Conservation (phyloP, 2,113 vertebrate genomes). For the Oreochromis spilurus region DNA sequence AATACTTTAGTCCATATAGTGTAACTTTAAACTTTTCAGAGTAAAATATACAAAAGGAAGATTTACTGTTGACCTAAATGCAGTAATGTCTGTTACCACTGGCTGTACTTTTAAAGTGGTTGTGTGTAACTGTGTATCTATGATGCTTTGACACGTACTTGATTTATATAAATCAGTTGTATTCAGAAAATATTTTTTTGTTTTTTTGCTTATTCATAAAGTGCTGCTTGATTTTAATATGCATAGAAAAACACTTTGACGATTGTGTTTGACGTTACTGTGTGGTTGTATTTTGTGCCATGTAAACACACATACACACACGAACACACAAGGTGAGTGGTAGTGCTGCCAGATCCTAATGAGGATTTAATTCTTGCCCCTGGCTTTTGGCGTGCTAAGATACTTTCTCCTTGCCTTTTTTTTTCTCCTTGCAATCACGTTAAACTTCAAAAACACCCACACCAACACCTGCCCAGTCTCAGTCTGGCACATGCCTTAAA, state of each 20-base stretch:
- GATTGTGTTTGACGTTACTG: not conserved
- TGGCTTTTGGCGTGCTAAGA: constrained; percentile 48
- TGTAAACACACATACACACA: not conserved
- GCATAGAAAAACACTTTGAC: not conserved
- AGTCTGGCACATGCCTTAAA: not conserved
- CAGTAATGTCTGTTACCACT: not conserved
- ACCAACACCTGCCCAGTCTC: constrained; percentile 17
- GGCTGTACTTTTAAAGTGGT: not conserved
- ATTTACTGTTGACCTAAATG: not conserved
- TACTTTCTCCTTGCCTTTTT: not conserved
- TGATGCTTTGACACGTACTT: not conserved
- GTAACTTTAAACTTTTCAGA: not conserved
- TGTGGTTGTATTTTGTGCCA: not conserved
- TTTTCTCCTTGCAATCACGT: not conserved
- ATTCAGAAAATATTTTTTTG: not conserved
- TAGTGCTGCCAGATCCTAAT: constrained; percentile 53
- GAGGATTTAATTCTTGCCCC: constrained; percentile 60
- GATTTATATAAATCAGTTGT: not conserved
- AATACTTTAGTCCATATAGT: not conserved
- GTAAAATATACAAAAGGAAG: not conserved
- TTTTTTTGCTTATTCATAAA: not conserved
- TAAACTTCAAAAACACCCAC: constrained; percentile 1
- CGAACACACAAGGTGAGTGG: not conserved
- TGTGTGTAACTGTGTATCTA: not conserved
- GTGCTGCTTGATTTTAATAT: not conserved